A percentile compares a stretch with the other conserved stretches of the same genome.
Evolutionary conservation across 2,888 invertebrate genomes (phyloP).

Genomic region (Drosophila pegasa): DNA sequence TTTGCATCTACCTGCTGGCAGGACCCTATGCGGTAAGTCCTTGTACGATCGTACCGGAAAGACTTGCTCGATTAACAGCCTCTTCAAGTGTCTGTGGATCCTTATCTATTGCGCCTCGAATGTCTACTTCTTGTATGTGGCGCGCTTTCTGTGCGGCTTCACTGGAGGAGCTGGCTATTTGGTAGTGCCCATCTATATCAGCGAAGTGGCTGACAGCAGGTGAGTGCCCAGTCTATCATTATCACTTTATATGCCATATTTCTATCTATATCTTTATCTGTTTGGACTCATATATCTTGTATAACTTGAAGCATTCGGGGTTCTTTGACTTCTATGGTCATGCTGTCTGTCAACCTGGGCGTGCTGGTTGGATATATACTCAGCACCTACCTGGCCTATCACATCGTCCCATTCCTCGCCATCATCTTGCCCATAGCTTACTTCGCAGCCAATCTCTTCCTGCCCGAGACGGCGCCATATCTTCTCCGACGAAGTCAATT

Average conservation of each 20-base stretch:
- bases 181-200: conserved; percentile 80
- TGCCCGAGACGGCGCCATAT: conserved; percentile 82
- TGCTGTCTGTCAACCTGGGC: conserved; percentile 80
- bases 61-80: not conserved
- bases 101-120: conserved; percentile 74
- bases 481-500: conserved; percentile 61
- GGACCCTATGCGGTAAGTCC: conserved; percentile 77
- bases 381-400: conserved; percentile 77
- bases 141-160: conserved; percentile 79
- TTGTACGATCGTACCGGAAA: fast-evolving
- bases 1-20: conserved; percentile 72
- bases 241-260: not conserved
- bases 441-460: conserved; percentile 56
- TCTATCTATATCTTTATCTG: not conserved
- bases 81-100: conserved; percentile 77
- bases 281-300: too few relatives aligned
- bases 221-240: conserved; percentile 44
- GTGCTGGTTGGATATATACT: conserved; percentile 79
- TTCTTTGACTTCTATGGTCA: conserved; percentile 77
- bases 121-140: conserved; percentile 78
- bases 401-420: conserved; percentile 74
- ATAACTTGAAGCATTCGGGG: conserved; percentile 80
- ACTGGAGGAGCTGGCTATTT: conserved; percentile 82
- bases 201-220: conserved; percentile 82
- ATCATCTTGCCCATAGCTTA: conserved; percentile 78